A percentile compares a stretch with the other conserved stretches of the same genome.
These are phyloP conservation scores for Sebastes wilsoni DNA, from an alignment of 2,797 vertebrate genomes.

Conservation along the genomic window DNA sequence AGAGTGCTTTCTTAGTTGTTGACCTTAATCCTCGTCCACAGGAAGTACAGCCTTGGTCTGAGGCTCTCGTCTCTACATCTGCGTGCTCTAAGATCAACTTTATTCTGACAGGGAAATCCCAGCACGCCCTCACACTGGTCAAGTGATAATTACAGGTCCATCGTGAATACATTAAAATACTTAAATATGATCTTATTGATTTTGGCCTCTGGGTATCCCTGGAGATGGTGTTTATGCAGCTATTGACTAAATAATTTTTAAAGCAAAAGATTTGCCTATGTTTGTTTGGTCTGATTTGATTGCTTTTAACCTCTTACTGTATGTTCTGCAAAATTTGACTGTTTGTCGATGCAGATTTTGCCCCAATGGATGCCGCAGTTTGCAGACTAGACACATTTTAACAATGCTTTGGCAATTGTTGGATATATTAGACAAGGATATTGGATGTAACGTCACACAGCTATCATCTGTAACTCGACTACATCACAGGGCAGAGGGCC, in stretches of 20 bases:
- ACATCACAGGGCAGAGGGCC: constrained; percentile 58
- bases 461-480: constrained; percentile 29
- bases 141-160: constrained; percentile 25
- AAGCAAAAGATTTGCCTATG: neutral
- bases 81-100: constrained; percentile 48
- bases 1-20: constrained; percentile 60
- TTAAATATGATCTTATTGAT: constrained; percentile 22
- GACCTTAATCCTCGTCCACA: constrained; percentile 72
- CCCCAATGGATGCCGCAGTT: neutral
- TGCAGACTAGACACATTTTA: neutral
- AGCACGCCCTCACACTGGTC: constrained; percentile 2
- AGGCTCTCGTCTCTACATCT: constrained; percentile 40
- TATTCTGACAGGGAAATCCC: constrained; percentile 50
- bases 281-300: neutral
- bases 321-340: neutral
- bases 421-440: neutral
- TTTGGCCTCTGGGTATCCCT: neutral
- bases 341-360: neutral
- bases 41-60: constrained; percentile 43
- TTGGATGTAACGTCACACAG: constrained; percentile 11
- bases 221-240: neutral
- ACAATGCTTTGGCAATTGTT: neutral
- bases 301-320: neutral
- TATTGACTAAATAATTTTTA: neutral
- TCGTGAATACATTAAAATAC: constrained; percentile 11